Conservation (phyloP, 1,140 invertebrate genomes). For the Tenebrio molitor region DNA sequence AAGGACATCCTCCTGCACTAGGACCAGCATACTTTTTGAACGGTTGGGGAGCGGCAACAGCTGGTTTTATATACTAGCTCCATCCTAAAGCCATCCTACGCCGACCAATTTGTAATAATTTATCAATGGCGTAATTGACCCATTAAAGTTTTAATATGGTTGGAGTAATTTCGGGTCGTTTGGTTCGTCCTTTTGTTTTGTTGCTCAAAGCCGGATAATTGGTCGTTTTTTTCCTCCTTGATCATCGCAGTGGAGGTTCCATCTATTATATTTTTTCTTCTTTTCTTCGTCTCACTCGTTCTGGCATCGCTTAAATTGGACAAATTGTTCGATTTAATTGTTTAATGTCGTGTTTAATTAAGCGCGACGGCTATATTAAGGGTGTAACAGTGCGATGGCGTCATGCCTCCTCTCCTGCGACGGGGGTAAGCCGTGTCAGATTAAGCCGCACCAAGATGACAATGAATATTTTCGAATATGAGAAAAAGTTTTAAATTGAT, state of each 20-base stretch:
- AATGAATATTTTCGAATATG: too few species aligned
- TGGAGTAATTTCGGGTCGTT: background rate
- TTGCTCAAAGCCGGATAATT: slow-evolving; percentile 9
- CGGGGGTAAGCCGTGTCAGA: slow-evolving; percentile 2
- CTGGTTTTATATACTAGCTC: slow-evolving; percentile 42
- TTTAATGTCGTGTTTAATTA: slow-evolving; percentile 36
- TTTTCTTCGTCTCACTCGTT: slow-evolving; percentile 8
- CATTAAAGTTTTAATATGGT: slow-evolving; percentile 31
- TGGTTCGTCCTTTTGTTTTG: slow-evolving; percentile 29
- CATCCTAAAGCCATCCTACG: slow-evolving; percentile 44
- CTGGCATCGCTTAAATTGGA: slow-evolving; percentile 31
- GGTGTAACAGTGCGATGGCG: slow-evolving; percentile 29
- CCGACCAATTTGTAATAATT: slow-evolving; percentile 56
- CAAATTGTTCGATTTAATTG: slow-evolving; percentile 46
- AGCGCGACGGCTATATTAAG: slow-evolving; percentile 30
- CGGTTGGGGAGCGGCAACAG: background rate
- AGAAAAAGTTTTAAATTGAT: slow-evolving; percentile 20
- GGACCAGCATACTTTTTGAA: slow-evolving; percentile 36
- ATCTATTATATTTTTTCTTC: background rate
- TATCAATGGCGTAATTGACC: slow-evolving; percentile 42
- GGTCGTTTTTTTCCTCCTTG: background rate
- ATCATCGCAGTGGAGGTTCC: too few species aligned
- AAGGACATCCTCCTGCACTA: slow-evolving; percentile 52
- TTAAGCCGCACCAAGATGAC: background rate
- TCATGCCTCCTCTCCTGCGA: background rate